A percentile compares a stretch with the other conserved stretches of the same genome.
These are phyloP conservation scores for Heterotilapia buettikoferi DNA, from an alignment of 2,113 vertebrate species.

Conservation along the genomic window DNA sequence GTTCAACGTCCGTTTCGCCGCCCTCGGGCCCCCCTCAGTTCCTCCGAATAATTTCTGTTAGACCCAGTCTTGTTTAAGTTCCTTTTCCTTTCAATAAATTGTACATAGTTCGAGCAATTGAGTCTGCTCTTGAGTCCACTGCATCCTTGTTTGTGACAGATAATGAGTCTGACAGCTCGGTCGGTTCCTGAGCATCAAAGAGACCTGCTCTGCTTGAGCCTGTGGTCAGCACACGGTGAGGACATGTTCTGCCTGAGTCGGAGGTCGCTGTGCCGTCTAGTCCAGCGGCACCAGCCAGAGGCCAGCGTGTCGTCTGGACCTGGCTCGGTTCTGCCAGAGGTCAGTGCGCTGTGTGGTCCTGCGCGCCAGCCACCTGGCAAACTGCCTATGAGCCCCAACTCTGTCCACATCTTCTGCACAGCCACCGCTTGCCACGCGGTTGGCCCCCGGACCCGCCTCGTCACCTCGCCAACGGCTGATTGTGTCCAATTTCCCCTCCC, in stretches of 20 bases:
- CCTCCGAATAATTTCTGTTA: too few species aligned
- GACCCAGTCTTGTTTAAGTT: too few species aligned
- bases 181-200: not conserved
- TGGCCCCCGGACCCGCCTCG: rapidly evolving
- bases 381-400: not conserved
- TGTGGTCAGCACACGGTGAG: rapidly evolving
- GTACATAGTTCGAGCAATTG: too few species aligned
- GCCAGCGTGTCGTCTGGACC: rapidly evolving
- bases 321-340: rapidly evolving
- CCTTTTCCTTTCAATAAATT: too few species aligned
- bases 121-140: too few species aligned
- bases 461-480: rapidly evolving
- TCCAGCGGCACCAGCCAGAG: rapidly evolving
- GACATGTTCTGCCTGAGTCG: not conserved
- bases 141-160: too few species aligned
- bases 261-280: not conserved
- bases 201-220: not conserved
- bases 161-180: not conserved
- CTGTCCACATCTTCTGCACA: not conserved
- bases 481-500: rapidly evolving
- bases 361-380: rapidly evolving
- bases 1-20: too few species aligned
- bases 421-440: rapidly evolving
- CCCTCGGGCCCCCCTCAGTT: too few species aligned
- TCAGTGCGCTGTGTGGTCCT: not conserved